A percentile compares a stretch with the other conserved stretches of the same genome.
Conservation (phyloP, 37 sponge, comb jelly and placozoan species). For the Amphimedon queenslandica region DNA sequence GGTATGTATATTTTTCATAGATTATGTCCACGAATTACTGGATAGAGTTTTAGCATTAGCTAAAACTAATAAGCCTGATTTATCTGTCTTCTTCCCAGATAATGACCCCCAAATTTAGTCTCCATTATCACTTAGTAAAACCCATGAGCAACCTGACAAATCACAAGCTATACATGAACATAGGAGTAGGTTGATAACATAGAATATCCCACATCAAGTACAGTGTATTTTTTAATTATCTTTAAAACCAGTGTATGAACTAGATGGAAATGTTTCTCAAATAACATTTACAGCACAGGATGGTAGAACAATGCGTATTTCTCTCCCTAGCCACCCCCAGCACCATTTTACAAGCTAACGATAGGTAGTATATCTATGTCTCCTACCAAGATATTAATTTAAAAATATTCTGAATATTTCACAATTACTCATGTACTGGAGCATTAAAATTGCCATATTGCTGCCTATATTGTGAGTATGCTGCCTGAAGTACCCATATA, state of each 20-base stretch:
- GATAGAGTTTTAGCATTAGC: neutral
- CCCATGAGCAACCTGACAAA: too few species aligned
- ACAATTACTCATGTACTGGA: too few species aligned
- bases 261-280: constrained; percentile 19
- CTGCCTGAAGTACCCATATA: too few species aligned
- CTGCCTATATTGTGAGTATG: too few species aligned
- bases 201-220: neutral
- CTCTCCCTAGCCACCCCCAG: constrained; percentile 26
- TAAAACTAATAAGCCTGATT: too few species aligned
- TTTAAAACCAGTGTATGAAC: constrained; percentile 14
- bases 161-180: too few species aligned
- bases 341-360: constrained; percentile 27
- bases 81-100: too few species aligned
- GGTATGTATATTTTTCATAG: neutral
- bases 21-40: neutral
- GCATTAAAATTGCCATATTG: too few species aligned
- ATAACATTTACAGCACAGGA: neutral
- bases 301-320: neutral
- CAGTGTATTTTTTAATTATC: neutral
- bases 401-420: neutral
- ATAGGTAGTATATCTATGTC: constrained; percentile 9
- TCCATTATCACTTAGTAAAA: too few species aligned
- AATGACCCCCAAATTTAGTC: neutral
- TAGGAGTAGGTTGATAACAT: too few species aligned
- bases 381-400: too few species aligned